Percentiles rank a stretch among this genome's conserved stretches.
These are phyloP conservation scores for Hymenochirus boettgeri DNA, from an alignment of 2,113 vertebrate species.

Conservation along the genomic window DNA sequence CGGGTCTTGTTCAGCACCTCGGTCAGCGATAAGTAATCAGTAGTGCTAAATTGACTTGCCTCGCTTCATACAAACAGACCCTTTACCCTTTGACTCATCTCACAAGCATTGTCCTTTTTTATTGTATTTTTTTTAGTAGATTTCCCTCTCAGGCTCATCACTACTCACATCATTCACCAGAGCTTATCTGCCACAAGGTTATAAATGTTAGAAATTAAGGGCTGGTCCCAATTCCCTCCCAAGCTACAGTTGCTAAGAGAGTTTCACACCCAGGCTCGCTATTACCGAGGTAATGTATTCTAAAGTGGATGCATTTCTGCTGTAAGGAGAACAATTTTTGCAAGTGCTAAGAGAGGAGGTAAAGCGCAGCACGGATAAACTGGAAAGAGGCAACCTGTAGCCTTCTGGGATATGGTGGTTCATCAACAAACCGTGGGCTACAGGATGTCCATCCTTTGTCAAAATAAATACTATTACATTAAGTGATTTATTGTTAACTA, in stretches of 20 bases:
- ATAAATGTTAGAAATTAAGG: slow-evolving; percentile 49
- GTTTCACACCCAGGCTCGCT: slow-evolving; percentile 45
- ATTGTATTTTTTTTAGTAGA: background rate
- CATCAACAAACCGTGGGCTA: too few relatives aligned
- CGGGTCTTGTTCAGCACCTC: slow-evolving; percentile 26
- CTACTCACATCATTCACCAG: slow-evolving; percentile 12
- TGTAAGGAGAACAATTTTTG: background rate
- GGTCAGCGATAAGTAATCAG: slow-evolving; percentile 11
- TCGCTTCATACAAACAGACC: background rate
- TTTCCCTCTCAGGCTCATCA: slow-evolving; percentile 14
- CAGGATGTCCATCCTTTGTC: too few relatives aligned
- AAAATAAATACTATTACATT: too few relatives aligned
- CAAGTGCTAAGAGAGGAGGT: slow-evolving; percentile 1
- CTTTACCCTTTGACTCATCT: background rate
- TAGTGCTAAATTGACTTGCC: background rate
- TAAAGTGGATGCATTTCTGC: slow-evolving; percentile 15
- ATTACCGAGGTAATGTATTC: slow-evolving; percentile 37
- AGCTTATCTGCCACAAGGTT: slow-evolving; percentile 42
- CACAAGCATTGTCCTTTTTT: slow-evolving; percentile 10
- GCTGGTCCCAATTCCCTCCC: slow-evolving; percentile 45
- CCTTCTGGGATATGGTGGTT: too few relatives aligned
- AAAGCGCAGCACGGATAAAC: too few relatives aligned
- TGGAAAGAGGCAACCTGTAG: too few relatives aligned
- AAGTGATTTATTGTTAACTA: too few relatives aligned
- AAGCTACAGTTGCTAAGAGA: slow-evolving; percentile 48